Base-by-base conservation (phyloP, 2,797 vertebrate genomes). In the Hypotaenidia philippensis region DNA sequence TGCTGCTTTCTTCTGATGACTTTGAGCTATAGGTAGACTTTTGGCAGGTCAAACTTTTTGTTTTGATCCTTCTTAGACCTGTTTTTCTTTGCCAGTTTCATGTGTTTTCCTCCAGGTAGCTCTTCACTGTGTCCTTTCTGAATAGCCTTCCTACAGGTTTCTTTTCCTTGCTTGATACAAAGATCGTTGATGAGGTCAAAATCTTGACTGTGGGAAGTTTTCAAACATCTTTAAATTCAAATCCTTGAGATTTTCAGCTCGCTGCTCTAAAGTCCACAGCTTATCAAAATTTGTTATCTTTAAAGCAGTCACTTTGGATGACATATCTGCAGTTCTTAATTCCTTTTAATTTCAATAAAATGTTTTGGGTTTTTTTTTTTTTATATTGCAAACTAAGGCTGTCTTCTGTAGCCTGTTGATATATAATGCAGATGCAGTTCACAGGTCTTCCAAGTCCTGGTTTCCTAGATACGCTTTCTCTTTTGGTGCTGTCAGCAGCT, bases 191-290 rank as follows among this genome's bases (percentile, higher is more conserved):
- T 57, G 44, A 77, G 14, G 79, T 87, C 31, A 68, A 70, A 74
- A 45, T 80, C 71, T 70, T 85, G 36, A 87, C 40, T 66, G 41
- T 0, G 1, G 20, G 32, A 60, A 90, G 69, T 89, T 77, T 32
- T 66, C 27, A 89, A 93, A 53, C 20, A 26, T 53, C 71, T 89
- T 89, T 66, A 72, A 57, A 84, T 59, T 84, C 40, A 80, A 61
- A n/a, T 88, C 38, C 68, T 87, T 80, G 71, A 74, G 31, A 84
- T 90, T 93, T 89, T 83, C 57, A 49, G 20, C 87, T 87, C 29
- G 9, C 38, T 61, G 87, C 29, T 81, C 40, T 68, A 47, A 88
- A 86, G 71, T 78, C 16, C 3, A 2, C 80, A 64, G 49, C 16
- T 80, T 41, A 50, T 41, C 40, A 44, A 49, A 68, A 53, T 83